Evolutionary conservation across 2,888 invertebrate genomes (phyloP).

Genomic region (Leptopilina myrica): DNA sequence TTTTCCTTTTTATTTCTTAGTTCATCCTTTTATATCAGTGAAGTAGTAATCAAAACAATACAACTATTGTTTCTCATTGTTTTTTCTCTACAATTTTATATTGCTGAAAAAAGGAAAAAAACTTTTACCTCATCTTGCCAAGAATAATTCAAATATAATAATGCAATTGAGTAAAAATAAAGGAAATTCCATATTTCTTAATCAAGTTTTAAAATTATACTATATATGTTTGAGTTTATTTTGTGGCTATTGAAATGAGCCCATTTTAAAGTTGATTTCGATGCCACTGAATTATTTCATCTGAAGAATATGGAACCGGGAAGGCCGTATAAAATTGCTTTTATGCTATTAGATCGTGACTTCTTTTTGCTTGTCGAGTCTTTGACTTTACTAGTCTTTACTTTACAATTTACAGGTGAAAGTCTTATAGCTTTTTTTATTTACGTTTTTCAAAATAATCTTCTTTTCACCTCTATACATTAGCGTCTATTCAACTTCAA

Average conservation of each 20-base stretch:
- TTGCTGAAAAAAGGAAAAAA: not conserved
- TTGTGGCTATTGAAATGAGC: constrained; percentile 17
- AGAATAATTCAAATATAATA: not conserved
- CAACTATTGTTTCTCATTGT: not conserved
- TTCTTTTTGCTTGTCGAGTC: not conserved
- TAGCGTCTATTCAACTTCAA: too few species aligned
- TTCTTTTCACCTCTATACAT: not conserved
- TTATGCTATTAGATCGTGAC: not conserved
- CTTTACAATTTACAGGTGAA: not conserved
- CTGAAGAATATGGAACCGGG: constrained; percentile 2
- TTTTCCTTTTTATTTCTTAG: not conserved
- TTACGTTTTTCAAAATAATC: not conserved
- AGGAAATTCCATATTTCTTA: not conserved
- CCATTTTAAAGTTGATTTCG: constrained; percentile 6
- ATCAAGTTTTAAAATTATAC: not conserved
- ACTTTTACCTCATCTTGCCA: not conserved
- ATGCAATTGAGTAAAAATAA: not conserved
- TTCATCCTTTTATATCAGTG: not conserved
- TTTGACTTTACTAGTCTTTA: not conserved
- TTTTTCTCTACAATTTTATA: not conserved
- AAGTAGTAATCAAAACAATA: not conserved
- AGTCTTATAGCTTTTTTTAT: not conserved
- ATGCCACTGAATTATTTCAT: constrained; percentile 4
- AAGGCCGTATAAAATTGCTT: constrained; percentile 5
- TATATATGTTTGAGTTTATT: not conserved